Evolutionary conservation across 2,113 vertebrate genomes (phyloP).

Genomic region (Fulmarus glacialis): DNA sequence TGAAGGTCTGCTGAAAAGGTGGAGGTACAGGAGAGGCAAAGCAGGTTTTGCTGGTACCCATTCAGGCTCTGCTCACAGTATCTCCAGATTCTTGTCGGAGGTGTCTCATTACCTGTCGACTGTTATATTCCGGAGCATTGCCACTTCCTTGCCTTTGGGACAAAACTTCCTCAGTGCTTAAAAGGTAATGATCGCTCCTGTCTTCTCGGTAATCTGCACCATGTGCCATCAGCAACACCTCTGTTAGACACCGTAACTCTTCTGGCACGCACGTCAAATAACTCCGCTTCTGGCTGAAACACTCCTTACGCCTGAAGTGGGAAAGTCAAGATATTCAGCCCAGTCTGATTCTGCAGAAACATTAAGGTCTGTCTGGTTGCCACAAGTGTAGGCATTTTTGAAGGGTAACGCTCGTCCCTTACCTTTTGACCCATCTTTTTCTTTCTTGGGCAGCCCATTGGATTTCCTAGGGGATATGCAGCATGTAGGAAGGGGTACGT

Average conservation of each 20-base stretch:
- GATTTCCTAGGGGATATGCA: background rate
- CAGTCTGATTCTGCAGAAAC: background rate
- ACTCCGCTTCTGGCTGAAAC: background rate
- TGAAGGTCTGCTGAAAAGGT: background rate
- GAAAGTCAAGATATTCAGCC: background rate
- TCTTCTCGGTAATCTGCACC: background rate
- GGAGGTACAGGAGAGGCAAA: background rate
- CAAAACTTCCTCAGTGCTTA: background rate
- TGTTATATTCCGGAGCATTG: background rate
- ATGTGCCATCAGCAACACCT: background rate
- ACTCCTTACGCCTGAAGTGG: background rate
- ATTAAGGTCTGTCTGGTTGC: background rate
- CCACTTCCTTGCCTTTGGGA: background rate
- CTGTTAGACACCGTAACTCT: background rate
- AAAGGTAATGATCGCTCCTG: background rate
- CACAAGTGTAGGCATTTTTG: background rate
- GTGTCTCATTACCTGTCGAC: background rate
- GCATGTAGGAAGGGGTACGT: background rate
- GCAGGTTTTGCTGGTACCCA: background rate
- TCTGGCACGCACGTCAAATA: rapidly evolving
- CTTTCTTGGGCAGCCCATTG: background rate
- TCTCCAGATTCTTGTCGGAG: background rate
- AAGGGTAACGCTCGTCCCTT: background rate
- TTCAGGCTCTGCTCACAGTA: background rate
- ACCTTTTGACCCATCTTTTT: background rate